Conservation (phyloP, 2,888 invertebrate genomes). For the Tinea semifulvella region DNA sequence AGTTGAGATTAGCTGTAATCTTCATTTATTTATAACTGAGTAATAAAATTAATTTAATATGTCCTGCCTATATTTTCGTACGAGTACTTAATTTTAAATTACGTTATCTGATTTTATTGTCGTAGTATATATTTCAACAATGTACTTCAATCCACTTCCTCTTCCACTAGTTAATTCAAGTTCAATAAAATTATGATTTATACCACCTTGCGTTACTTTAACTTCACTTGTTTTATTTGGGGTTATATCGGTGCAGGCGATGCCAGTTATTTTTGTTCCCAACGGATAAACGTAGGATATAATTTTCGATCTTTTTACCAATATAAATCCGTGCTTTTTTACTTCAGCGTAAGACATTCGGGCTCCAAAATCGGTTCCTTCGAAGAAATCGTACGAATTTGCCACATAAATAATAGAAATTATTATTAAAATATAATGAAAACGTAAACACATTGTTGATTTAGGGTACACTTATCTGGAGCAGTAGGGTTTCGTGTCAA, state of each 20-base stretch:
- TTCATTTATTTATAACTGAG: too few relatives aligned
- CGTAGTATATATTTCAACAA: constrained; percentile 26
- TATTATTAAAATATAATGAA: constrained; percentile 1
- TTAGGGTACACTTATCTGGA: neutral
- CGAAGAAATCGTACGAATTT: constrained; percentile 19
- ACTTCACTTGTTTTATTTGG: constrained; percentile 26
- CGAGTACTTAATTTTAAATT: neutral
- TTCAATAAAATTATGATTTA: constrained; percentile 24
- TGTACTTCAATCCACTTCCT: constrained; percentile 27
- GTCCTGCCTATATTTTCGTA: too few relatives aligned
- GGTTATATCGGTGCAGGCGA: constrained; percentile 30
- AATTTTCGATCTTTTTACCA: constrained; percentile 27
- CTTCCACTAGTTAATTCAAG: constrained; percentile 30
- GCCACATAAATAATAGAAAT: constrained; percentile 1
- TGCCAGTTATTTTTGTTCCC: constrained; percentile 32
- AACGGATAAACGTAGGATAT: constrained; percentile 27
- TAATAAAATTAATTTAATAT: too few relatives aligned
- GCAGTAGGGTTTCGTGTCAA: constrained; percentile 4
- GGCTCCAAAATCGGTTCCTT: constrained; percentile 29
- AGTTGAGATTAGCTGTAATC: too few relatives aligned
- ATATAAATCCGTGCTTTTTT: constrained; percentile 32
- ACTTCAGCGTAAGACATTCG: constrained; percentile 34
- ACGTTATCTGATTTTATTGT: constrained; percentile 2
- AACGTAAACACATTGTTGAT: constrained; percentile 2
- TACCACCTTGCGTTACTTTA: constrained; percentile 27